Percentiles rank a stretch among this genome's conserved stretches.
phyloP scores from a whole-genome alignment of 2,113 vertebrate genomes.

The Bothrops jararaca region DNA sequence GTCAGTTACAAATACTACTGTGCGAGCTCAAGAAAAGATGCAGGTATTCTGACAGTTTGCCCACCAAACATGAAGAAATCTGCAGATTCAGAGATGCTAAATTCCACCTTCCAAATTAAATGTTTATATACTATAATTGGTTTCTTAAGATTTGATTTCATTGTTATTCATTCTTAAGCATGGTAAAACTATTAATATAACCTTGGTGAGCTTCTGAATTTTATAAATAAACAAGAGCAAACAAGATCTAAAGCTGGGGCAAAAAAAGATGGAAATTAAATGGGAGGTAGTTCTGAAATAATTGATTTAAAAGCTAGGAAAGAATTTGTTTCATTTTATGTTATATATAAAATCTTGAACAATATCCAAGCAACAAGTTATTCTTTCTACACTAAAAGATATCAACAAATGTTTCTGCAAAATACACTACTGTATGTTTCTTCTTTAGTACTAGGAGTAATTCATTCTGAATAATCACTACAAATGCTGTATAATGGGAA shows the following conservation, averaged over 20 bases:
- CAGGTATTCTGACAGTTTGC: not conserved
- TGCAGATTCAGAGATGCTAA: not conserved
- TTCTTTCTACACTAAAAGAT: not conserved
- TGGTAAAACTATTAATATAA: not conserved
- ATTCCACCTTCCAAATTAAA: not conserved
- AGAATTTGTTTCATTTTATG: not conserved
- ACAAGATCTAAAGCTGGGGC: not conserved
- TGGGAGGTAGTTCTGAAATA: not conserved
- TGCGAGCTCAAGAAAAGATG: not conserved
- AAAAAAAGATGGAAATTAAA: not conserved
- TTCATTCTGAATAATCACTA: not conserved
- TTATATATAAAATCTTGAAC: not conserved
- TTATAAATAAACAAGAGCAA: not conserved
- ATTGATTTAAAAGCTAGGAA: not conserved
- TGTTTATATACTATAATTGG: not conserved
- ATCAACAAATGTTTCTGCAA: not conserved
- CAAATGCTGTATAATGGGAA: not conserved
- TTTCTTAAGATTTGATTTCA: not conserved
- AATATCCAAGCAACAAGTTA: not conserved
- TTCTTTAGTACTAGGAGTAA: not conserved
- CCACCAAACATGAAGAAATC: not conserved
- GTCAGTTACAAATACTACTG: not conserved
- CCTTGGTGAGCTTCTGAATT: too few species aligned
- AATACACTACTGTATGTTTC: not conserved
- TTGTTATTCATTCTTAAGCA: not conserved